Conservation (phyloP, 1,140 invertebrate genomes). For the Condylostylus longicornis region DNA sequence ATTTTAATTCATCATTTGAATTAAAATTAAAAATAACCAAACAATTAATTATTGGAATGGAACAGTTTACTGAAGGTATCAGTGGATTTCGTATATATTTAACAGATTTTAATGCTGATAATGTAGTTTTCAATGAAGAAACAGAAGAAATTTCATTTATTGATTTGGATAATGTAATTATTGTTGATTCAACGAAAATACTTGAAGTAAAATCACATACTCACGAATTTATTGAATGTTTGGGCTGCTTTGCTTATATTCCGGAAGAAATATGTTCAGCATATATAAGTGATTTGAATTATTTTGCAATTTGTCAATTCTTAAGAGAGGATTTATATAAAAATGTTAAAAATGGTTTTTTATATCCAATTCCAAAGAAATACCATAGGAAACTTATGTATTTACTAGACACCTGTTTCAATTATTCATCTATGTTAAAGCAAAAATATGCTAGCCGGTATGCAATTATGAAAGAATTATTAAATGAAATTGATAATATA, state of each 20-base stretch:
- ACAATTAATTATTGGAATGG: not conserved
- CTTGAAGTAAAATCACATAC: not conserved
- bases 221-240: not conserved
- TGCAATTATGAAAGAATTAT: too few relatives aligned
- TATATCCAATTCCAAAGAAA: not conserved
- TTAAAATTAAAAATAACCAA: not conserved
- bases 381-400: too few relatives aligned
- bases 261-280: not conserved
- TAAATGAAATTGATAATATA: too few relatives aligned
- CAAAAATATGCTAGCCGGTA: too few relatives aligned
- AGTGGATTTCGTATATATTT: not conserved
- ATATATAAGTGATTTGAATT: slow-evolving; percentile 1
- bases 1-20: not conserved
- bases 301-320: slow-evolving; percentile 3
- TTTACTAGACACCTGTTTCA: too few relatives aligned
- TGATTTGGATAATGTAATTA: slow-evolving; percentile 1
- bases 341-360: not conserved
- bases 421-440: too few relatives aligned
- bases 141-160: not conserved
- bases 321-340: not conserved
- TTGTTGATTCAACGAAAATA: not conserved
- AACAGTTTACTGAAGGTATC: not conserved
- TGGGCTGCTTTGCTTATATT: slow-evolving; percentile 1
- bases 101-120: slow-evolving; percentile 1
- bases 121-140: slow-evolving; percentile 1